phyloP scores from a whole-genome alignment of 2,113 vertebrate species.

The Ictalurus punctatus region DNA sequence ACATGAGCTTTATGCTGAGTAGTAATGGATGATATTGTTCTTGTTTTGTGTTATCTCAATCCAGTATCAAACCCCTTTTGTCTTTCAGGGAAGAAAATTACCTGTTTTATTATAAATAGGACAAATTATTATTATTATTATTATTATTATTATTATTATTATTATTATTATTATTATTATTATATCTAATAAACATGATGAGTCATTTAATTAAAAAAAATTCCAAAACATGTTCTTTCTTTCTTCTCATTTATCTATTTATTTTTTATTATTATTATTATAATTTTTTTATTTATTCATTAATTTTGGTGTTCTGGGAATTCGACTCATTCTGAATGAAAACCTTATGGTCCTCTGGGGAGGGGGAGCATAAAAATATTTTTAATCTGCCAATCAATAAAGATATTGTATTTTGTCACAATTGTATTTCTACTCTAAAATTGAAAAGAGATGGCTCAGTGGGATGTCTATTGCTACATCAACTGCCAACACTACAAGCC shows the following conservation, averaged over 20 bases:
- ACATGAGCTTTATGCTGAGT: slow-evolving; percentile 46
- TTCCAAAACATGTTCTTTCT: no score
- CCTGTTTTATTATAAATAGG: slow-evolving; percentile 1
- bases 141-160: no score
- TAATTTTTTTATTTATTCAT: neutral
- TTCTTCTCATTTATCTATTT: neutral
- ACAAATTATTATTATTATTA: no score
- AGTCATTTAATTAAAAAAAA: neutral
- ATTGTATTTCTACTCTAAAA: neutral
- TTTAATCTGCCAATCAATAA: neutral
- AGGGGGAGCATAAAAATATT: neutral
- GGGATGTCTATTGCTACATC: neutral
- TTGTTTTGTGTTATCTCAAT: slow-evolving; percentile 60
- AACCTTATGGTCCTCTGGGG: neutral
- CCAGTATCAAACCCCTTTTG: slow-evolving; percentile 23
- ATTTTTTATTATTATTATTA: no score
- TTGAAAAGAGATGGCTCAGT: neutral
- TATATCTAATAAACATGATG: neutral
- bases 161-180: no score
- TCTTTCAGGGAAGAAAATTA: slow-evolving; percentile 8
- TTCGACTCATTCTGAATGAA: neutral
- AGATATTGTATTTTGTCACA: neutral
- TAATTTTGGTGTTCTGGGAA: neutral
- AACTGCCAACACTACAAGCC: neutral
- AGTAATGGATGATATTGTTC: slow-evolving; percentile 50